These are phyloP conservation scores for Andrena chrysosceles DNA, from an alignment of 2,888 invertebrate genomes.

Conservation along the genomic window DNA sequence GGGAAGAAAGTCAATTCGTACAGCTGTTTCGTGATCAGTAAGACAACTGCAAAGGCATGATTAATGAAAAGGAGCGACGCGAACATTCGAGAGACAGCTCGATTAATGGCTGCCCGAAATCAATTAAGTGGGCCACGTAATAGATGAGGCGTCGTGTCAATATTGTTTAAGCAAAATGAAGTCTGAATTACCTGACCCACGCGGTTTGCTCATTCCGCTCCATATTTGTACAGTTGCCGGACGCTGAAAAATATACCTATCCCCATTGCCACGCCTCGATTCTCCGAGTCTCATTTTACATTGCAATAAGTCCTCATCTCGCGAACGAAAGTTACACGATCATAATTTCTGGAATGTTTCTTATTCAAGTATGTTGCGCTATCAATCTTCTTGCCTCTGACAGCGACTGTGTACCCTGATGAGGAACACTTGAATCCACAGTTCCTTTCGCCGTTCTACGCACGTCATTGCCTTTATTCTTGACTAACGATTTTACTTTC, in stretches of 20 bases:
- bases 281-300: not conserved
- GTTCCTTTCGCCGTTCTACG: slow-evolving; percentile 12
- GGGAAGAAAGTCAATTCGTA: not conserved
- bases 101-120: slow-evolving; percentile 52
- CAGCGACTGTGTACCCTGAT: not conserved
- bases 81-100: slow-evolving; percentile 13
- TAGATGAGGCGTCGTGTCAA: slow-evolving; percentile 36
- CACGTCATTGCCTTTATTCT: slow-evolving; percentile 11
- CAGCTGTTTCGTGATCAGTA: slow-evolving; percentile 30
- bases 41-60: slow-evolving; percentile 28
- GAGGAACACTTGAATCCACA: slow-evolving; percentile 62
- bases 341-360: slow-evolving; percentile 47
- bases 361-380: slow-evolving; percentile 24
- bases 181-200: slow-evolving; percentile 35
- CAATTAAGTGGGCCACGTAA: slow-evolving; percentile 50
- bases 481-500: slow-evolving; percentile 38
- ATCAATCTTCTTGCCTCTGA: slow-evolving; percentile 56
- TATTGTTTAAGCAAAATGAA: slow-evolving; percentile 41
- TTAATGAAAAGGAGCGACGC: slow-evolving; percentile 37
- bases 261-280: not conserved
- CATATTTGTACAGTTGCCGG: slow-evolving; percentile 52
- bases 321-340: slow-evolving; percentile 23
- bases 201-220: slow-evolving; percentile 10
- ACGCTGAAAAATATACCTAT: not conserved
- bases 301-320: not conserved